Conservation (phyloP, 92 coral and sea anemone genomes). For the Hydrozoanthus gracilis region DNA sequence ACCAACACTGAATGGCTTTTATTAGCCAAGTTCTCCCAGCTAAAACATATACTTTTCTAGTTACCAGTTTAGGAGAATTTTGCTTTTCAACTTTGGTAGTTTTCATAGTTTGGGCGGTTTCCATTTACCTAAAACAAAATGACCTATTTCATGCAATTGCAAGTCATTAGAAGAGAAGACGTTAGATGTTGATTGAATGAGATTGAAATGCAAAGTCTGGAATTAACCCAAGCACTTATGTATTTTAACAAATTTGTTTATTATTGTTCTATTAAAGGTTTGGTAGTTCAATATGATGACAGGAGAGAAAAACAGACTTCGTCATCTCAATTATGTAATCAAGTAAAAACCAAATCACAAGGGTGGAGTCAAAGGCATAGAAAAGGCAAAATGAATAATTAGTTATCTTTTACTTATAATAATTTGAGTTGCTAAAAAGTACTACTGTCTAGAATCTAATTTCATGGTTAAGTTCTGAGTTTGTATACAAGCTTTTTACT, state of each 20-base stretch:
- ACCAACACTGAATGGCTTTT: no score
- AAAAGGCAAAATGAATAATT: conserved; percentile 25
- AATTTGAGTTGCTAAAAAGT: background rate
- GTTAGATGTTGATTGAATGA: background rate
- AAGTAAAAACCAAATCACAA: conserved; percentile 9
- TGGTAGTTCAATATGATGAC: conserved; percentile 30
- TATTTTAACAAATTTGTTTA: background rate
- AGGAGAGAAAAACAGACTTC: conserved; percentile 14
- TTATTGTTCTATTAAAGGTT: background rate
- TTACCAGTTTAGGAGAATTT: no score
- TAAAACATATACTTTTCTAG: no score
- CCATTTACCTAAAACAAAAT: no score
- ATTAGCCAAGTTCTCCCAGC: no score
- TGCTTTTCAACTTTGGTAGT: no score
- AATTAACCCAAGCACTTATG: background rate
- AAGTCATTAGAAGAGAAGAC: background rate
- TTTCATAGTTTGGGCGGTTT: no score
- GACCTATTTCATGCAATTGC: no score
- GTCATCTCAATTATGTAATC: background rate
- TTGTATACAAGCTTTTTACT: no score
- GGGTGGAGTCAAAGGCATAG: conserved; percentile 39
- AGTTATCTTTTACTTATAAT: background rate
- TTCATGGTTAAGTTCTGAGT: no score
- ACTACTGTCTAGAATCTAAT: no score
- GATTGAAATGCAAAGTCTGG: background rate